These are phyloP conservation scores for Drosophila lowei DNA, from an alignment of 1,140 invertebrate species.

Conservation along the genomic window DNA sequence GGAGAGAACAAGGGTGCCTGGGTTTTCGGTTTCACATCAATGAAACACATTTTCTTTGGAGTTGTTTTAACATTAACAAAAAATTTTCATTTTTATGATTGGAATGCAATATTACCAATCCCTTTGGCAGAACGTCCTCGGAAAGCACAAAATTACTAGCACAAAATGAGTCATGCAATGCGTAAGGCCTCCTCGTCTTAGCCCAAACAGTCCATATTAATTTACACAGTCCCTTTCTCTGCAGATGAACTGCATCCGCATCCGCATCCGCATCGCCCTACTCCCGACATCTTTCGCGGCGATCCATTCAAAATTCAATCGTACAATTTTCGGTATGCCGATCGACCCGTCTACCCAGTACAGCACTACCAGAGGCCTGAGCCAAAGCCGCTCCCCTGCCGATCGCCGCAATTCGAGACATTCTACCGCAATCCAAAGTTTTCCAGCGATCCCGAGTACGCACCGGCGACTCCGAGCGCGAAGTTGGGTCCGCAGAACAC, in stretches of 20 bases:
- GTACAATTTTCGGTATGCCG: slow-evolving; percentile 76
- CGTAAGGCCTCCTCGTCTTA: slow-evolving; percentile 31
- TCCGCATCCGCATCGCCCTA: slow-evolving; percentile 37
- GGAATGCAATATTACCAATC: slow-evolving; percentile 29
- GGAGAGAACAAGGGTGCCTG: slow-evolving; percentile 32
- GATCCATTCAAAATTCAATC: slow-evolving; percentile 81
- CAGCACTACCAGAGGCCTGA: slow-evolving; percentile 43
- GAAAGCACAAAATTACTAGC: slow-evolving; percentile 54
- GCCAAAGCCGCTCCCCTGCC: neutral
- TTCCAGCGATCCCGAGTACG: slow-evolving; percentile 1
- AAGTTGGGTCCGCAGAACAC: neutral
- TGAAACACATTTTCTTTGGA: slow-evolving; percentile 39
- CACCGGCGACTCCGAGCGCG: neutral
- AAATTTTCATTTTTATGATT: slow-evolving; percentile 31
- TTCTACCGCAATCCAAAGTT: slow-evolving; percentile 69
- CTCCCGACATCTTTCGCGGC: slow-evolving; percentile 57
- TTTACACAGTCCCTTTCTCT: slow-evolving; percentile 11
- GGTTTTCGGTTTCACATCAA: slow-evolving; percentile 29
- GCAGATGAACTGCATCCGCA: slow-evolving; percentile 30
- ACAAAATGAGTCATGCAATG: slow-evolving; percentile 44
- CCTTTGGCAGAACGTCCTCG: slow-evolving; percentile 28
- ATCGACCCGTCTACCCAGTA: slow-evolving; percentile 50
- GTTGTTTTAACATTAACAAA: slow-evolving; percentile 17
- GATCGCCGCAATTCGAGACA: slow-evolving; percentile 50
- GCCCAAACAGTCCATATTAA: slow-evolving; percentile 9